These are phyloP conservation scores for Cynodonichthys magdalenae DNA, from an alignment of 2,797 vertebrate species.

Conservation along the genomic window DNA sequence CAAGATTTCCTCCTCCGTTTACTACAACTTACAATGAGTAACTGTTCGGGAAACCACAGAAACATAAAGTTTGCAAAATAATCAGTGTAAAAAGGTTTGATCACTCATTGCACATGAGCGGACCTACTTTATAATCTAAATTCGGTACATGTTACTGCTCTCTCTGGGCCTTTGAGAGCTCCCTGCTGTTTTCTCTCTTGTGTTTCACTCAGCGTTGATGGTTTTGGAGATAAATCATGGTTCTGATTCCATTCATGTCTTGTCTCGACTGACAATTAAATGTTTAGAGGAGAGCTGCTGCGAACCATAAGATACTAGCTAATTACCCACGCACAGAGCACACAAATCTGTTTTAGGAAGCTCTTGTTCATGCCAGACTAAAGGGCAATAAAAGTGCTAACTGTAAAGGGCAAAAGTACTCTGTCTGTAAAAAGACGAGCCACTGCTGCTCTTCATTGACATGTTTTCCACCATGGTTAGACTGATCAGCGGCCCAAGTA, in stretches of 20 bases:
- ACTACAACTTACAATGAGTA: not conserved
- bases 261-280: slow-evolving; percentile 43
- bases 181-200: slow-evolving; percentile 53
- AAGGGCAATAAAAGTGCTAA: slow-evolving; percentile 34
- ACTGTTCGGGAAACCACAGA: not conserved
- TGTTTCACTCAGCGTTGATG: slow-evolving; percentile 42
- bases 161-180: slow-evolving; percentile 58
- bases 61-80: slow-evolving; percentile 2
- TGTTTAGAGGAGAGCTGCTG: slow-evolving; percentile 20
- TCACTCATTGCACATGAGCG: slow-evolving; percentile 31
- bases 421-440: slow-evolving; percentile 40
- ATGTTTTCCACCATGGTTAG: slow-evolving; percentile 66
- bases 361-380: slow-evolving; percentile 18
- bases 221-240: slow-evolving; percentile 40
- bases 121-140: slow-evolving; percentile 63
- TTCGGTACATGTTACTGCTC: slow-evolving; percentile 40
- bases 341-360: slow-evolving; percentile 19
- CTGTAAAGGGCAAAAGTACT: slow-evolving; percentile 55
- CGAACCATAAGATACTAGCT: slow-evolving; percentile 28
- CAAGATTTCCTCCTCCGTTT: not conserved
- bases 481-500: slow-evolving; percentile 65
- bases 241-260: slow-evolving; percentile 41
- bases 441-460: slow-evolving; percentile 52
- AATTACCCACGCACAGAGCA: slow-evolving; percentile 27
- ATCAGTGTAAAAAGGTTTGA: slow-evolving; percentile 26